Conservation (phyloP, 2,888 invertebrate species). For the Chymomyza amoena region DNA sequence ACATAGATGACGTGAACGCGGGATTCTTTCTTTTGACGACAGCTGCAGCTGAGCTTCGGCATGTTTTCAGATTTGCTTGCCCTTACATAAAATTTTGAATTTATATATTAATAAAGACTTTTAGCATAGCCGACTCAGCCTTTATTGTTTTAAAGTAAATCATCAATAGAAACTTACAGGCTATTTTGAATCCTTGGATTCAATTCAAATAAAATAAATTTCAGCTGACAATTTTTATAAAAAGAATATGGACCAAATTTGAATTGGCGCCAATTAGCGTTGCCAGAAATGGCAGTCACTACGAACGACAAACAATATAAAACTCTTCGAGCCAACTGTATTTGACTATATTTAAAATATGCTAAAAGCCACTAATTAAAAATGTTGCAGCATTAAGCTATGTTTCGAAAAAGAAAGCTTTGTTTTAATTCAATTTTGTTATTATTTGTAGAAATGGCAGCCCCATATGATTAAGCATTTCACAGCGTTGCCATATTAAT, state of each 20-base stretch:
- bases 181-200: neutral
- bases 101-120: neutral
- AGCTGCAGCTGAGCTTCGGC: constrained; percentile 9
- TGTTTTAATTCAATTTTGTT: neutral
- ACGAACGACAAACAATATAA: too few species aligned
- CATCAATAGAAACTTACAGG: neutral
- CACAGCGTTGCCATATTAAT: neutral
- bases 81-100: neutral
- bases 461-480: neutral
- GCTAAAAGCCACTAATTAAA: too few species aligned
- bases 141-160: neutral
- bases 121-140: neutral
- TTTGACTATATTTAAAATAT: too few species aligned
- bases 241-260: neutral
- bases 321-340: too few species aligned
- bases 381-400: too few species aligned
- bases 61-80: neutral
- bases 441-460: neutral
- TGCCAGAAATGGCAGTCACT: constrained; percentile 23
- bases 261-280: neutral
- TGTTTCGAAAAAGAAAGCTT: too few species aligned
- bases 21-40: constrained; percentile 77
- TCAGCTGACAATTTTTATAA: too few species aligned
- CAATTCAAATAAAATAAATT: too few species aligned
- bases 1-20: constrained; percentile 93